phyloP scores from a whole-genome alignment of 1,140 invertebrate species.

The Araneus ventricosus region DNA sequence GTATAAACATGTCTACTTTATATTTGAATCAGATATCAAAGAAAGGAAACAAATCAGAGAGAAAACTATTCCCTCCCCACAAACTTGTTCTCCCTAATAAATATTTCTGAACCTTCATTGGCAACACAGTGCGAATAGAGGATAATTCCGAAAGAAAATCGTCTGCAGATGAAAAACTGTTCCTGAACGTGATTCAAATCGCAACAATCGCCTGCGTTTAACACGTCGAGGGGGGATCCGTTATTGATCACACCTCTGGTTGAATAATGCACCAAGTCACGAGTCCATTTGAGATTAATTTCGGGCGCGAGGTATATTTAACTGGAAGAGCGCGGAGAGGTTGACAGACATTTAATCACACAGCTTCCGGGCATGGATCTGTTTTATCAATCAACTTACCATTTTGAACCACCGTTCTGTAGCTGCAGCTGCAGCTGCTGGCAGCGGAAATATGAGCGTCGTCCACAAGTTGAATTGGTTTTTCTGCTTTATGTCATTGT shows the following conservation, averaged over 20 bases:
- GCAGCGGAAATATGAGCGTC: background rate
- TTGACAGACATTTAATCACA: conserved; percentile 14
- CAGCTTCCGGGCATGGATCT: conserved; percentile 24
- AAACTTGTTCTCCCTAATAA: background rate
- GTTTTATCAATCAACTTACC: conserved; percentile 27
- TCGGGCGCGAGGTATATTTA: conserved; percentile 4
- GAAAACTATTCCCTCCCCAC: too few relatives aligned
- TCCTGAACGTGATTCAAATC: background rate
- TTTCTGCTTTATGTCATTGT: too few relatives aligned
- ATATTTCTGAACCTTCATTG: background rate
- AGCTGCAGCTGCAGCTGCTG: background rate
- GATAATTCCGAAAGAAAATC: background rate
- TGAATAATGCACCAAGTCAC: background rate
- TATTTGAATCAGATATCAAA: too few relatives aligned
- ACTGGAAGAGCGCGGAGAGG: background rate
- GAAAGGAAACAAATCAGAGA: too few relatives aligned
- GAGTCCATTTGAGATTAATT: background rate
- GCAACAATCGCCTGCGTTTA: background rate
- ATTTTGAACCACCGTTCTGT: background rate
- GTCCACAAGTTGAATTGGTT: too few relatives aligned
- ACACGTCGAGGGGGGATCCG: background rate
- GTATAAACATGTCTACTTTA: too few relatives aligned
- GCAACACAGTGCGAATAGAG: background rate
- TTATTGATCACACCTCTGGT: background rate
- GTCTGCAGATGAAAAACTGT: background rate